These are phyloP conservation scores for Drosophila mettleri DNA, from an alignment of 2,888 invertebrate species.

Conservation along the genomic window DNA sequence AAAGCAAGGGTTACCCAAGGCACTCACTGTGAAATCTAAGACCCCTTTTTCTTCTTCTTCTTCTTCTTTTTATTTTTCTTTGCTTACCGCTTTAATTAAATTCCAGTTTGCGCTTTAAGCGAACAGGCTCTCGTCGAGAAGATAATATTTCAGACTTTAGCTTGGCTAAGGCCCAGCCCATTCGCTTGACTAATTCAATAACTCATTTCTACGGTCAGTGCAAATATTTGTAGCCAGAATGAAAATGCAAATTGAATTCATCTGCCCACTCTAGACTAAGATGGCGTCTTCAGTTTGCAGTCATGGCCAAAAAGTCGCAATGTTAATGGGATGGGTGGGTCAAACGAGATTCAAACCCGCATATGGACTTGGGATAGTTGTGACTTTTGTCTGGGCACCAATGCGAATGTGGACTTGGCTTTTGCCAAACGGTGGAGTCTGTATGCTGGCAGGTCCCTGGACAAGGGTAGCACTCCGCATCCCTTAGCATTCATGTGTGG, in stretches of 20 bases:
- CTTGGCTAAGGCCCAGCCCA: neutral
- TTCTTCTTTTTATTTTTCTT: no score
- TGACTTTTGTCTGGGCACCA: conserved; percentile 71
- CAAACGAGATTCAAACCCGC: conserved; percentile 54
- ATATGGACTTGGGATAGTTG: conserved; percentile 76
- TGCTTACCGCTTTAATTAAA: conserved; percentile 63
- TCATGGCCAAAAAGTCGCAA: conserved; percentile 69
- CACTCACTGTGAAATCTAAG: conserved; percentile 19
- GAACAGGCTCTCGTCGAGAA: neutral
- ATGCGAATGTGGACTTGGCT: conserved; percentile 68
- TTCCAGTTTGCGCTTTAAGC: conserved; percentile 43
- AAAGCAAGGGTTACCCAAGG: conserved; percentile 39
- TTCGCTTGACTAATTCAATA: conserved; percentile 61
- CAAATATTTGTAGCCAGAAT: conserved; percentile 70
- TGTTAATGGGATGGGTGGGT: conserved; percentile 24
- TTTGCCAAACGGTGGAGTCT: conserved; percentile 19
- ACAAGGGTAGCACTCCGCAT: conserved; percentile 38
- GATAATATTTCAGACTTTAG: conserved; percentile 29
- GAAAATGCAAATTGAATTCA: conserved; percentile 74
- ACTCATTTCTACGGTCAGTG: conserved; percentile 43
- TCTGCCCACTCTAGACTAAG: conserved; percentile 37
- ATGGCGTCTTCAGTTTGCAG: conserved; percentile 68
- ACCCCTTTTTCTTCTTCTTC: no score
- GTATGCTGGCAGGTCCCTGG: conserved; percentile 16
- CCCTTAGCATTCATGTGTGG: conserved; percentile 38